Percentiles rank a stretch among this genome's conserved stretches.
These are phyloP conservation scores for Carassius gibelio DNA, from an alignment of 2,113 vertebrate species.

Conservation along the genomic window DNA sequence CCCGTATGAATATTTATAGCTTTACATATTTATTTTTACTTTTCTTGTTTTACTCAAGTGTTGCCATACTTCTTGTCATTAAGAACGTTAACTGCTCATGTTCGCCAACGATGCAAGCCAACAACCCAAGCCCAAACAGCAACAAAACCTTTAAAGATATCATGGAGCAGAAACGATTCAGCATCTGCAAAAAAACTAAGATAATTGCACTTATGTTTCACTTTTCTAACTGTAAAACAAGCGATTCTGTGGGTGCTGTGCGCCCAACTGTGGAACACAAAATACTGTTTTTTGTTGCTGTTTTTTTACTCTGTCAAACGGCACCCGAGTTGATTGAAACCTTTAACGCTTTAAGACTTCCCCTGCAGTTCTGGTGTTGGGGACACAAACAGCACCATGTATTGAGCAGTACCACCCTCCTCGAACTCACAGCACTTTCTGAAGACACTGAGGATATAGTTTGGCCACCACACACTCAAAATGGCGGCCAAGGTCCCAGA, in stretches of 20 bases:
- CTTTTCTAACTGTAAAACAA: constrained; percentile 72
- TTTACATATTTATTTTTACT: constrained; percentile 59
- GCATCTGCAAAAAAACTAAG: constrained; percentile 68
- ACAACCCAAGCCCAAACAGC: constrained; percentile 2
- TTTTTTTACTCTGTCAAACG: constrained; percentile 47
- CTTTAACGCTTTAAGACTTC: constrained; percentile 70
- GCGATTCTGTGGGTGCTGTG: constrained; percentile 69
- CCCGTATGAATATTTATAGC: constrained; percentile 78
- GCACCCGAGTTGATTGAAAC: constrained; percentile 79
- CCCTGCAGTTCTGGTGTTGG: constrained; percentile 43
- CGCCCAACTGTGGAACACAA: constrained; percentile 61
- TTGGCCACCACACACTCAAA: constrained; percentile 99
- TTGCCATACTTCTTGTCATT: constrained; percentile 14
- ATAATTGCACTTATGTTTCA: constrained; percentile 98
- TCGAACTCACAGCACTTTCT: constrained; percentile 91
- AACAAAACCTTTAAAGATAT: constrained; percentile 50
- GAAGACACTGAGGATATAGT: constrained; percentile 99
- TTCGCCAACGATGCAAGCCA: constrained; percentile 35
- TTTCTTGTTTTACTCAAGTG: constrained; percentile 4
- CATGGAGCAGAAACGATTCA: constrained; percentile 72
- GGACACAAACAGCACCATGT: constrained; percentile 73
- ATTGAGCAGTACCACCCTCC: constrained; percentile 64
- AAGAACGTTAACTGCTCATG: too few relatives aligned
- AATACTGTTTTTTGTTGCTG: constrained; percentile 65
- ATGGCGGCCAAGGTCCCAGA: constrained; percentile 99